Evolutionary conservation across 1,140 invertebrate genomes (phyloP).

Genomic region (Varroa destructor): DNA sequence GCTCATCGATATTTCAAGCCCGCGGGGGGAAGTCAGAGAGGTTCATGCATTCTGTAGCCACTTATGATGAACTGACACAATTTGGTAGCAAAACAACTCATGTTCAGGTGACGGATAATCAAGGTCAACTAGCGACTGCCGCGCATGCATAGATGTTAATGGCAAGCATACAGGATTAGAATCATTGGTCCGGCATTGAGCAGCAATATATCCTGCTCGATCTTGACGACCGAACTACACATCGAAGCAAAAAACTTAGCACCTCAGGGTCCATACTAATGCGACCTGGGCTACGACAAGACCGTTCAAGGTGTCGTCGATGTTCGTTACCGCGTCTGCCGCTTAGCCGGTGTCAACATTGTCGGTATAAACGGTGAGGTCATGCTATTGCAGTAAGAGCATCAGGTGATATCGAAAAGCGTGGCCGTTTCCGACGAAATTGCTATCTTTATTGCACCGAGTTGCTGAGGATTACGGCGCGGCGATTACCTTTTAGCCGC

Average conservation of each 20-base stretch:
- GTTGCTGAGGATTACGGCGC: not conserved
- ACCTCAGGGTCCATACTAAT: constrained; percentile 83
- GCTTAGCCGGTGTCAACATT: constrained; percentile 75
- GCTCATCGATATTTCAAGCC: constrained; percentile 60
- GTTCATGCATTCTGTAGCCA: constrained; percentile 65
- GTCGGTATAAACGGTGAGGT: constrained; percentile 85
- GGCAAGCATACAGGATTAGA: not conserved
- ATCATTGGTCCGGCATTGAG: constrained; percentile 58
- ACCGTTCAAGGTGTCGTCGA: constrained; percentile 83
- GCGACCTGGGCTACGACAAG: constrained; percentile 80
- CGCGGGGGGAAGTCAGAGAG: constrained; percentile 60
- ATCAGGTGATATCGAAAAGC: constrained; percentile 5
- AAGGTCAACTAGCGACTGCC: not conserved
- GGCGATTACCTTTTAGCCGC: not conserved
- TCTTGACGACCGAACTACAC: constrained; percentile 68
- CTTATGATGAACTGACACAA: constrained; percentile 81
- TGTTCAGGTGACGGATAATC: constrained; percentile 30
- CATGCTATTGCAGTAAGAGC: constrained; percentile 52
- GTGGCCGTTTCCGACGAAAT: not conserved
- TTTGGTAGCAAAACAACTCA: constrained; percentile 58
- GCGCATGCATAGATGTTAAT: not conserved
- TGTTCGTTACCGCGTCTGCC: constrained; percentile 61
- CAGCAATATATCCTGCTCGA: constrained; percentile 85
- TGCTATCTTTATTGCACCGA: not conserved
- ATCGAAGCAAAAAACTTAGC: constrained; percentile 79